A percentile compares a stretch with the other conserved stretches of the same genome.
phyloP scores from a whole-genome alignment of 2,888 invertebrate genomes.

The Parnassius glacialis region DNA sequence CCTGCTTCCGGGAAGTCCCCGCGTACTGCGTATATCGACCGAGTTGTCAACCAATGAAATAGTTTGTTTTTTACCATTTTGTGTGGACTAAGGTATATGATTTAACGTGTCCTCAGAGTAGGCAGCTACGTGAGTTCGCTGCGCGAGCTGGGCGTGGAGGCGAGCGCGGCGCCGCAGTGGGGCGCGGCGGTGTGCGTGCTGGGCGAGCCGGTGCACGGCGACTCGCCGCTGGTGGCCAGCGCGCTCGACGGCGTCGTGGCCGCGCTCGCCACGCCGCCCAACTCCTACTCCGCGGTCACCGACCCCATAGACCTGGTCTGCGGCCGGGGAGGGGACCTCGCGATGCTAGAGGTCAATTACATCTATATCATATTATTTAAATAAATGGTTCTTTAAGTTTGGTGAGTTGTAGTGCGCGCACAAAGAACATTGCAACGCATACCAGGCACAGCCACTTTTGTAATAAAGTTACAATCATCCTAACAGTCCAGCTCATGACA shows the following conservation, averaged over 20 bases:
- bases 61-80: no score
- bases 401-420: no score
- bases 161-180: slow-evolving; percentile 58
- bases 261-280: slow-evolving; percentile 86
- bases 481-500: no score
- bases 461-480: no score
- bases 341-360: slow-evolving; percentile 83
- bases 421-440: no score
- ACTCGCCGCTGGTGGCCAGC: slow-evolving; percentile 65
- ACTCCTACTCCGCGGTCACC: slow-evolving; percentile 88
- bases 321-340: slow-evolving; percentile 88
- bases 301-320: slow-evolving; percentile 92
- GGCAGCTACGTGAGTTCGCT: slow-evolving; percentile 86
- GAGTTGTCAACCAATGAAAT: no score
- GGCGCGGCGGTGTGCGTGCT: slow-evolving; percentile 64
- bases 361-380: no score
- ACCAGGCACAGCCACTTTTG: no score
- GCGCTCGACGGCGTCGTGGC: slow-evolving; percentile 74
- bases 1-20: no score
- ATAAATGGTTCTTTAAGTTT: no score
- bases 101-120: slow-evolving; percentile 60
- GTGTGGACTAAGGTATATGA: background rate
- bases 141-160: slow-evolving; percentile 83
- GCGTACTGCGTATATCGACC: no score
- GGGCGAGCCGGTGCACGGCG: slow-evolving; percentile 79